Percentiles rank a stretch among this genome's conserved stretches.
These are phyloP conservation scores for Acronicta aceris DNA, from an alignment of 2,888 invertebrate species.

Conservation along the genomic window DNA sequence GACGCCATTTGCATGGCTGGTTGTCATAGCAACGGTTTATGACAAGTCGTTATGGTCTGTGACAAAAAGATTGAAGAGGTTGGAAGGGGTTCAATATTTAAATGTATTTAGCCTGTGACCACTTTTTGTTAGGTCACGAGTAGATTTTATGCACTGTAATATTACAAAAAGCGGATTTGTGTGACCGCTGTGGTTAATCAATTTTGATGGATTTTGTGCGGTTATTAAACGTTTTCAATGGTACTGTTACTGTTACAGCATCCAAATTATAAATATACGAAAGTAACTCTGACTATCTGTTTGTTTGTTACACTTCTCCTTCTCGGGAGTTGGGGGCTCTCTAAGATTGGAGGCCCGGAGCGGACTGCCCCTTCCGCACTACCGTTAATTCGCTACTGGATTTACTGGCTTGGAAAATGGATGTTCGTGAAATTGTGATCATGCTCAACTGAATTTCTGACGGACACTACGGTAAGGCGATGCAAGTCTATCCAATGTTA, in stretches of 20 bases:
- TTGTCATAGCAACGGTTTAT: constrained; percentile 39
- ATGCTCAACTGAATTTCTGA: constrained; percentile 17
- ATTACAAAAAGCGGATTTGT: background rate
- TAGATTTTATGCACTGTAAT: background rate
- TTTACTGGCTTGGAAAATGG: constrained; percentile 15
- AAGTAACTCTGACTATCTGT: too few species aligned
- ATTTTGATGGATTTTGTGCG: background rate
- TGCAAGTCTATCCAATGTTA: constrained; percentile 14
- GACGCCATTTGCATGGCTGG: constrained; percentile 60
- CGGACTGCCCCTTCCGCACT: too few species aligned
- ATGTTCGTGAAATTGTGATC: background rate
- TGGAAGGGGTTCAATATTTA: too few species aligned
- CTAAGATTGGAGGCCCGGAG: too few species aligned
- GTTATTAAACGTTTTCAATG: background rate
- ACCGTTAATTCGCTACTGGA: background rate
- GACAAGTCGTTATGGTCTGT: constrained; percentile 24
- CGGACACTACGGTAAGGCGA: constrained; percentile 34
- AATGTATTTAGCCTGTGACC: background rate
- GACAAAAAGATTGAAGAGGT: too few species aligned
- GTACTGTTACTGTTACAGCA: too few species aligned
- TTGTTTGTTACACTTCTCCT: too few species aligned
- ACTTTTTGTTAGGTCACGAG: constrained; percentile 6
- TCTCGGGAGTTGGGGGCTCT: too few species aligned
- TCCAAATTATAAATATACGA: too few species aligned
- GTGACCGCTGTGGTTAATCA: background rate